phyloP scores from a whole-genome alignment of 1,140 invertebrate species.

The Microplitis demolitor region DNA sequence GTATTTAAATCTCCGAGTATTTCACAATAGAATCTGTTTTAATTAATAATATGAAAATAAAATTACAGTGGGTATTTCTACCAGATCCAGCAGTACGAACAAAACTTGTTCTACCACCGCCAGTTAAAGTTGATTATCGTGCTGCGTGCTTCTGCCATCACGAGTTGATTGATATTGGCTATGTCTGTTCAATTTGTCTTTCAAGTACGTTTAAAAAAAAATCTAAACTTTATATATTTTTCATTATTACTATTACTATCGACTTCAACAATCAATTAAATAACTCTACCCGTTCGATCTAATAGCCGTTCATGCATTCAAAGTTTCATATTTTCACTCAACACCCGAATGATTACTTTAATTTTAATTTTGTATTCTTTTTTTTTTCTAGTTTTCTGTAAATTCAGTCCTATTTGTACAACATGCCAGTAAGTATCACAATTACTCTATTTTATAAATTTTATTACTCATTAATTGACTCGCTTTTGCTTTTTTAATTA shows the following conservation, averaged over 20 bases:
- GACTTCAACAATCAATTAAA: too few species aligned
- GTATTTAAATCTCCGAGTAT: not conserved
- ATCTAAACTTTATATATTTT: conserved; percentile 41
- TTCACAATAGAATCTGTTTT: conserved; percentile 18
- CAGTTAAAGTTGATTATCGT: conserved; percentile 91
- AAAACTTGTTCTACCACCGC: conserved; percentile 86
- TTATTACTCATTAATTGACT: not conserved
- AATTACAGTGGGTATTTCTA: conserved; percentile 87
- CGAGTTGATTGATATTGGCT: conserved; percentile 94
- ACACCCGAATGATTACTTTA: not conserved
- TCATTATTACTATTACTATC: not conserved
- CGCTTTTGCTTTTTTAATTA: conserved; percentile 47
- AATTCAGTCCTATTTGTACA: conserved; percentile 95
- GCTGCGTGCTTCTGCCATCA: conserved; percentile 98
- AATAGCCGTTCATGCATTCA: not conserved
- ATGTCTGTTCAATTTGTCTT: conserved; percentile 96
- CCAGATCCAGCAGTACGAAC: conserved; percentile 80
- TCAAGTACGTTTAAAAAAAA: conserved; percentile 73
- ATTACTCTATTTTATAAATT: conserved; percentile 12
- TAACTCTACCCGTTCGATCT: not conserved
- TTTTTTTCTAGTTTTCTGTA: conserved; percentile 87
- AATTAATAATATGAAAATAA: not conserved
- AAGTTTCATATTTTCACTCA: too few species aligned
- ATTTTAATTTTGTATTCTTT: conserved; percentile 31
- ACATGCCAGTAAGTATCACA: conserved; percentile 89